A percentile compares a stretch with the other conserved stretches of the same genome.
Evolutionary conservation across 1,140 invertebrate genomes (phyloP).

Genomic region (Trichonephila inaurata): DNA sequence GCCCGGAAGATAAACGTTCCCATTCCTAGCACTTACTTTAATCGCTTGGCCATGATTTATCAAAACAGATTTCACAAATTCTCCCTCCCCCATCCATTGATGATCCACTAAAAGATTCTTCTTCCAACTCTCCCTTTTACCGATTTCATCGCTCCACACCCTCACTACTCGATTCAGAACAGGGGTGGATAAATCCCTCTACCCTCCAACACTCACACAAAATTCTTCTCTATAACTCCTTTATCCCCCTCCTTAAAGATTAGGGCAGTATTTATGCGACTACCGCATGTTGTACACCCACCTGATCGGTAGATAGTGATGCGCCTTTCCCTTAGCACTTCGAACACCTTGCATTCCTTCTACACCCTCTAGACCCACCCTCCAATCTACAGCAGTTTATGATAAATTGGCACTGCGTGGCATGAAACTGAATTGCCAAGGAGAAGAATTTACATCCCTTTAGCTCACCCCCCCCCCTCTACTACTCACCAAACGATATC

Average conservation of each 20-base stretch:
- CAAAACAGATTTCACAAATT: conserved; percentile 23
- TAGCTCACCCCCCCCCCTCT: not conserved
- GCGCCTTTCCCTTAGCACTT: not conserved
- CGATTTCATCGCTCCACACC: not conserved
- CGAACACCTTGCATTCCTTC: too few relatives aligned
- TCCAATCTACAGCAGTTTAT: conserved; percentile 54
- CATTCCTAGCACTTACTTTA: not conserved
- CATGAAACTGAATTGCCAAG: conserved; percentile 58
- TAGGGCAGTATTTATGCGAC: conserved; percentile 13
- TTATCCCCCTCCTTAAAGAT: not conserved
- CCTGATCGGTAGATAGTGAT: not conserved
- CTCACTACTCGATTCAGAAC: not conserved
- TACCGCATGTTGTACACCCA: conserved; percentile 2
- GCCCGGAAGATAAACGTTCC: not conserved
- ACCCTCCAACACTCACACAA: not conserved
- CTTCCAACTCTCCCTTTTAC: conserved; percentile 9
- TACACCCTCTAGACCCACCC: not conserved
- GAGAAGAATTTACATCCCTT: conserved; percentile 71
- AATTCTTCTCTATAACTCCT: not conserved
- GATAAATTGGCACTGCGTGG: conserved; percentile 56
- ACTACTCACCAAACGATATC: conserved; percentile 36
- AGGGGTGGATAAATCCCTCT: not conserved
- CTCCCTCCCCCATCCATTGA: not conserved
- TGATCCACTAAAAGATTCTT: conserved; percentile 9
- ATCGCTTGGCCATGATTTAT: conserved; percentile 31